Conservation (phyloP, 1,140 invertebrate species). For the Adelges cooleyi region DNA sequence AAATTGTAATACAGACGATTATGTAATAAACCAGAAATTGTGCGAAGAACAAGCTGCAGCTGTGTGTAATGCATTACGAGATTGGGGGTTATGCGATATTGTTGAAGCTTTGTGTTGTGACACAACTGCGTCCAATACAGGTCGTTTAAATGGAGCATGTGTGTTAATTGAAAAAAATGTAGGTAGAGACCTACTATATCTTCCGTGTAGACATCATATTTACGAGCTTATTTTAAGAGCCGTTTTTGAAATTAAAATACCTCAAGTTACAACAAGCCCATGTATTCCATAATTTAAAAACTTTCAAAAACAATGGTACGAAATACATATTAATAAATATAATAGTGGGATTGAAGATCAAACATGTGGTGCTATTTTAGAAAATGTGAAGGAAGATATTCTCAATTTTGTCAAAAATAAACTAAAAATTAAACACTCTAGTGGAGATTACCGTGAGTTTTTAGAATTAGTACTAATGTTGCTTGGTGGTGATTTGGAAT, state of each 20-base stretch:
- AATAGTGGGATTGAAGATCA: not conserved
- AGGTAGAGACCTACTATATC: constrained; percentile 30
- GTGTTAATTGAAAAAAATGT: constrained; percentile 29
- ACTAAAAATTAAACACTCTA: not conserved
- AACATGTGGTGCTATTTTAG: not conserved
- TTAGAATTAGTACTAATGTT: not conserved
- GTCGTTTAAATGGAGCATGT: constrained; percentile 30
- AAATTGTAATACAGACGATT: too few relatives aligned
- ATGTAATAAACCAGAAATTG: too few relatives aligned
- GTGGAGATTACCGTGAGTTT: not conserved
- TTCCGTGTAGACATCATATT: constrained; percentile 32
- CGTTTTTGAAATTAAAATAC: constrained; percentile 28
- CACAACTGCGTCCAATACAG: constrained; percentile 32
- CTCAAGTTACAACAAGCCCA: constrained; percentile 15
- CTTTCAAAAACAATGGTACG: constrained; percentile 26
- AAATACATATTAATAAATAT: constrained; percentile 31
- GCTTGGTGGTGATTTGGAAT: not conserved
- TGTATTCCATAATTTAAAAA: constrained; percentile 30
- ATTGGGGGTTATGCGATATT: constrained; percentile 8
- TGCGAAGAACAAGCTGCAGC: too few relatives aligned
- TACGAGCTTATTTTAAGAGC: constrained; percentile 29
- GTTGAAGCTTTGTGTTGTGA: constrained; percentile 30
- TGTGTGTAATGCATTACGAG: not conserved
- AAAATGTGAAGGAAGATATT: not conserved
- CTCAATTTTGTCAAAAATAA: not conserved